Percentiles rank a stretch among this genome's conserved stretches.
These are phyloP conservation scores for Cylloceria caligata DNA, from an alignment of 2,888 invertebrate species.

Conservation along the genomic window DNA sequence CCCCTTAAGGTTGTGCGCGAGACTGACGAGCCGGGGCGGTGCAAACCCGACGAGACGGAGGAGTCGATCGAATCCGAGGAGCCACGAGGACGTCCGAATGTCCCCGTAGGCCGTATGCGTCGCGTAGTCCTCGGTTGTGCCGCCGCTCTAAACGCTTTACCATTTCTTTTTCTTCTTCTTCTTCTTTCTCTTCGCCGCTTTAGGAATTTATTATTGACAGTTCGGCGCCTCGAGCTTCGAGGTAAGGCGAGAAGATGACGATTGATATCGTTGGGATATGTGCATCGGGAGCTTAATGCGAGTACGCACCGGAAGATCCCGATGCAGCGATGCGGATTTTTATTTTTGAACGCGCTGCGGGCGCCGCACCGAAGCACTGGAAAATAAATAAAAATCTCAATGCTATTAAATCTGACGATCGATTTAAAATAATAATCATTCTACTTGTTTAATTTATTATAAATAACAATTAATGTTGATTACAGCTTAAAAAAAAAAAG, in stretches of 20 bases:
- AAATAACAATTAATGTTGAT: no score
- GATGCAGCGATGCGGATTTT: not conserved
- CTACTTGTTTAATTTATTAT: no score
- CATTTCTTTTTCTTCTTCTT: constrained; percentile 6
- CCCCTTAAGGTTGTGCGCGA: constrained; percentile 74
- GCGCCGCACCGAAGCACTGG: not conserved
- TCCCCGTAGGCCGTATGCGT: constrained; percentile 40
- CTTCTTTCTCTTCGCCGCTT: not conserved
- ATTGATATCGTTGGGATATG: constrained; percentile 11
- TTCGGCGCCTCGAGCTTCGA: not conserved
- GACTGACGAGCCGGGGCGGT: constrained; percentile 75
- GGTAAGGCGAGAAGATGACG: constrained; percentile 26
- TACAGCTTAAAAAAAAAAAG: no score
- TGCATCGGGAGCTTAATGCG: not conserved
- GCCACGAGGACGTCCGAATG: constrained; percentile 69
- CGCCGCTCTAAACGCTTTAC: constrained; percentile 7
- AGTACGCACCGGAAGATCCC: not conserved
- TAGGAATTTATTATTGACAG: constrained; percentile 16
- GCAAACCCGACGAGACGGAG: constrained; percentile 13
- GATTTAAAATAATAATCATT: no score
- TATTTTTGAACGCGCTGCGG: not conserved
- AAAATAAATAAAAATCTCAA: no score
- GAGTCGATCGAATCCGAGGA: constrained; percentile 40
- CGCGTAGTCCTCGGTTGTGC: constrained; percentile 17
- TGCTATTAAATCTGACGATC: no score